phyloP scores from a whole-genome alignment of 2,113 vertebrate genomes.

The human region DNA sequence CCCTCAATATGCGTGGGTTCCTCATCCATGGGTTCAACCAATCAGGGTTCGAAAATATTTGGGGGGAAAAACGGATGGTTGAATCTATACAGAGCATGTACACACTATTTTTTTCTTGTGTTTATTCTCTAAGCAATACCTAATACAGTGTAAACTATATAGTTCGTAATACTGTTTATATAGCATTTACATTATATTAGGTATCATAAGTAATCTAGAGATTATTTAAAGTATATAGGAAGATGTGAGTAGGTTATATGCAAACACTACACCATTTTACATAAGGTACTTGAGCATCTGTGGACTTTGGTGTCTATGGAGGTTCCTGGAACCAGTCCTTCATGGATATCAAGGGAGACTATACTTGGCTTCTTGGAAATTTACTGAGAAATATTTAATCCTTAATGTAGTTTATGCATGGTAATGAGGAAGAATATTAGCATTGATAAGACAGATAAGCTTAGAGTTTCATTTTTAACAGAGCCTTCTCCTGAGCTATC shows the following conservation, averaged over 20 bases:
- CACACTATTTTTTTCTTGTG: not conserved
- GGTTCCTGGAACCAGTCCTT: not conserved
- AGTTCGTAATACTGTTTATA: not conserved
- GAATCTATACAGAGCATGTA: not conserved
- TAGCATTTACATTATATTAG: not conserved
- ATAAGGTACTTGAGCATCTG: not conserved
- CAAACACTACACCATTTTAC: not conserved
- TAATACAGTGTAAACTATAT: not conserved
- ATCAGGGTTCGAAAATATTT: not conserved
- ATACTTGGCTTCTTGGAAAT: constrained; percentile 20
- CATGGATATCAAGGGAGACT: not conserved
- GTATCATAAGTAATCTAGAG: not conserved
- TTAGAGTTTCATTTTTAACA: constrained; percentile 15
- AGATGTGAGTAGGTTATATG: not conserved
- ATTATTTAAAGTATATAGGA: not conserved
- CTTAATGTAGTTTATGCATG: not conserved
- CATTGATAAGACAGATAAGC: not conserved
- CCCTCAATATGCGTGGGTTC: not conserved
- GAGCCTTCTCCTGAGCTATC: not conserved
- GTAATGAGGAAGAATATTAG: not conserved
- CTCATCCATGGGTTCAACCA: not conserved
- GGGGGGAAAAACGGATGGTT: not conserved
- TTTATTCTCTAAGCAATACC: not conserved
- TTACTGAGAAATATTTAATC: not conserved
- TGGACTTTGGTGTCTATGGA: not conserved